Conservation (phyloP, 1,140 invertebrate genomes). For the Ectropis grisescens region DNA sequence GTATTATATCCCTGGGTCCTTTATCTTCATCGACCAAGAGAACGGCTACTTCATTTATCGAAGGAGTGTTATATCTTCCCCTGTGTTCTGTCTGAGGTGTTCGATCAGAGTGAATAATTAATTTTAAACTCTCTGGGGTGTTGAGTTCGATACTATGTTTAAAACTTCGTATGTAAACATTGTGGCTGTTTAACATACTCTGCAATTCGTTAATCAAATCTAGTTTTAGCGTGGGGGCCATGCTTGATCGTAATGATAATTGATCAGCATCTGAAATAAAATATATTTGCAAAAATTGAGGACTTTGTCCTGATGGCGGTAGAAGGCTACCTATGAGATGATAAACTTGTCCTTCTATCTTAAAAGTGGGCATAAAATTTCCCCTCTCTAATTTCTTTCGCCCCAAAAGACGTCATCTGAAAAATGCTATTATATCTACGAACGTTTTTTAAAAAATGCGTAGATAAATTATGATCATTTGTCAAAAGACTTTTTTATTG, state of each 20-base stretch:
- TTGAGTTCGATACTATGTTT: slow-evolving; percentile 22
- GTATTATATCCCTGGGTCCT: slow-evolving; percentile 15
- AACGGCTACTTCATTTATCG: slow-evolving; percentile 34
- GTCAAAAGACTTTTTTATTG: slow-evolving; percentile 7
- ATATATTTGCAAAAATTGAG: slow-evolving; percentile 8
- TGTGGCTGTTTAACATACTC: slow-evolving; percentile 13
- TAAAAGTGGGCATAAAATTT: no score
- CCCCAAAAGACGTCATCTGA: slow-evolving; percentile 1
- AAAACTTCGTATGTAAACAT: slow-evolving; percentile 23
- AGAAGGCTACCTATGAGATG: no score
- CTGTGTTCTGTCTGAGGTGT: slow-evolving; percentile 30
- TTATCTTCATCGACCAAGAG: slow-evolving; percentile 16
- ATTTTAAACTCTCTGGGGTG: slow-evolving; percentile 20
- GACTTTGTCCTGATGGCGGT: no score
- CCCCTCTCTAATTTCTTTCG: neutral
- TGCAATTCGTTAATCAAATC: slow-evolving; percentile 23
- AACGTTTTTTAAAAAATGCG: slow-evolving; percentile 2
- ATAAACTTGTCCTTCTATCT: no score
- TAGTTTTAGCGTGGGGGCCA: slow-evolving; percentile 18
- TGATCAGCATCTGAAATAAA: no score
- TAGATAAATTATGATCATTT: slow-evolving; percentile 1
- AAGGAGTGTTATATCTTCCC: slow-evolving; percentile 36
- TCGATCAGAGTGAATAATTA: slow-evolving; percentile 36
- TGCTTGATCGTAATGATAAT: slow-evolving; percentile 7
- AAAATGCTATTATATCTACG: slow-evolving; percentile 4